Evolutionary conservation across 2,888 invertebrate species (phyloP), one percentile per base, ranked within the genome.

Genomic region (Julus scandinavius): DNA sequence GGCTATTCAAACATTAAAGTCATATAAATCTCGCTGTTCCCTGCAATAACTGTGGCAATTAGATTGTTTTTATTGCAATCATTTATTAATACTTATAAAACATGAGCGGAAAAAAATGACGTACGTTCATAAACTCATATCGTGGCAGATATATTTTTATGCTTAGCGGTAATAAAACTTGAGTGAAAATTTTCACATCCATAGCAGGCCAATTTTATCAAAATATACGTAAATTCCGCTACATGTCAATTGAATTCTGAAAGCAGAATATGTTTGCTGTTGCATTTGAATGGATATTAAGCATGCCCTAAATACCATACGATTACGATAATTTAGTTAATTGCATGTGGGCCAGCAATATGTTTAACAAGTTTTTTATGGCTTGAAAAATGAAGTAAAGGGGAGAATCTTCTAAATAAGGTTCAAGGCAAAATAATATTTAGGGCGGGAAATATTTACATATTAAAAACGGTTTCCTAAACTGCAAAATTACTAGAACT

Each of bases 1-100:
- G 72, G 72, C 29, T 29, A 72, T 72, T 72, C 72, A 72, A 72
- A 72, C 72, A 72, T 72, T 4, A 54, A 29, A 72, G 72, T 72
- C 72, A 72, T 72, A 72, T 72, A 72, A 72, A 72, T 72, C 72
- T 29, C 11, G 72, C 29, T 29, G 72, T 72, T 29, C 58, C 7
- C 29, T 11, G 72, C 72, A 17, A 63, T 63, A 63, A 63, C 58
- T n/a, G 72, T 72, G 29, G 72, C 72, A 72, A 72, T 72, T 72
- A 72, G 72, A 72, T 72, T 72, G 72, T 72, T 72, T 72, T 72
- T 72, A 72, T 72, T 72, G 29, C 72, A 72, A 72, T 72, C 72
- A 72, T 72, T 72, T 72, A 72, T 72, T 72, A 72, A 72, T 72
- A 72, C 72, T 72, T 72, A 72, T 72, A 72, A 72, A 72, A 72